Evolutionary conservation across 1,140 invertebrate species (phyloP), one percentile per base, ranked within the genome.

Genomic region (Pectinophora gossypiella): DNA sequence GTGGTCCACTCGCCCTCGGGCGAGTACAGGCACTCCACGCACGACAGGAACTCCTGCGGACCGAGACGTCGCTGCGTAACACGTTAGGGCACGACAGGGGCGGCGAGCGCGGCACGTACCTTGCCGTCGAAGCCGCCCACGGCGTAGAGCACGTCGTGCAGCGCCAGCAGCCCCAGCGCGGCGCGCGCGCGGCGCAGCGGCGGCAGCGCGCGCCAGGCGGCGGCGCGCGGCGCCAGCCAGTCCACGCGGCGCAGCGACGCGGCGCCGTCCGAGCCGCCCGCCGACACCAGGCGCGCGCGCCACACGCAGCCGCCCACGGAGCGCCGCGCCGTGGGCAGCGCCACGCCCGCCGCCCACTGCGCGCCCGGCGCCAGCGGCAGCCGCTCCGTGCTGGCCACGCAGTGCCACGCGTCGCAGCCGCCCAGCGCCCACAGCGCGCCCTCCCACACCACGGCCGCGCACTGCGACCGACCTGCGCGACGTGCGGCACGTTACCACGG

Each of bases 341-440:
- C 78, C 27, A 88, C 77, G 9, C 83, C 76, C 53, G 38, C 13
- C 9, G 13, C 12, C 57, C 51, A 52, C 22, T 42, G 56, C 61
- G 56, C 19, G 38, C 57, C 35, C 20, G 54, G 27, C 15, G 27
- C 63, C 27, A 72, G 59, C 16, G 57, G 52, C 51, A 86, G 67
- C 42, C 49, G 47, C 64, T 87, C 85, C 0, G 81, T 84, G 48
- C 64, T 59, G 19, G 77, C 91, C n/a, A 95, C 81, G 59, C 94
- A 94, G 75, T 93, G 92, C 90, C 94, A 95, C 32, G 94, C 92
- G 87, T 96, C 94, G 80, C 94, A 95, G 18, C 95, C 95, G 48
- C 95, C 95, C 22, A 95, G 92, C 13, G 91, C 94, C 89, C 93
- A 95, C 15, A 95, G 89, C 56, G 90, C 89, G 36, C 90, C 91